Conservation (phyloP, 2,113 vertebrate genomes). For the Poecilia latipinna region DNA sequence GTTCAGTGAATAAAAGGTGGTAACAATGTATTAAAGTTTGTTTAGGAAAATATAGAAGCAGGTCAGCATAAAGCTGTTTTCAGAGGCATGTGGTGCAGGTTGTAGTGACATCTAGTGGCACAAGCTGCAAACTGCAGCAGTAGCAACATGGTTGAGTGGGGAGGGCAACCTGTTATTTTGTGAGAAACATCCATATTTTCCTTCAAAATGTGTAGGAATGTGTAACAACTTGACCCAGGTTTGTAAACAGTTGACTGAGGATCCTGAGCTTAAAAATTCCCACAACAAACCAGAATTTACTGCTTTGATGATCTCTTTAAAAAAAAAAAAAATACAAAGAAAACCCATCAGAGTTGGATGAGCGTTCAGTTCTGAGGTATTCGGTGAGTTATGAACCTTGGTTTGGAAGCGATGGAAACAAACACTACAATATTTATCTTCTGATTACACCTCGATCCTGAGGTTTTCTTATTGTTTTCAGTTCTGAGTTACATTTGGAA, state of each 20-base stretch:
- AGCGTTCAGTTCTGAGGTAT: conserved; percentile 6
- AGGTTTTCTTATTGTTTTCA: not conserved
- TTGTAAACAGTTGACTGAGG: not conserved
- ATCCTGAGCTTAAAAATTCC: not conserved
- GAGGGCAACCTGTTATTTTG: too few species aligned
- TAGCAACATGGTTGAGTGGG: too few species aligned
- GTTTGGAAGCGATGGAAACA: conserved; percentile 4
- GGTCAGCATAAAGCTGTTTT: not conserved
- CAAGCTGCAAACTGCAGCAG: not conserved
- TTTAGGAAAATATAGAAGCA: not conserved
- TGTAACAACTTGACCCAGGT: not conserved
- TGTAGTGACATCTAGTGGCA: not conserved
- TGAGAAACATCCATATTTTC: too few species aligned
- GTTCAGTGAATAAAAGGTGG: not conserved
- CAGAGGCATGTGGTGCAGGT: not conserved
- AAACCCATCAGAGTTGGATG: not conserved
- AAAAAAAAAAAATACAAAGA: not conserved
- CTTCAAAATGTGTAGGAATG: not conserved
- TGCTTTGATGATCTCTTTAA: not conserved
- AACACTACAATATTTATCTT: conserved; percentile 43
- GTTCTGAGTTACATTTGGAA: conserved; percentile 8
- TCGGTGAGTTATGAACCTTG: not conserved
- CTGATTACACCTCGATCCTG: not conserved
- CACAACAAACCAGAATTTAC: conserved; percentile 5
- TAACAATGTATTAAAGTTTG: too few species aligned